These are phyloP conservation scores for Brachyptera risi DNA, from an alignment of 2,888 invertebrate species.

Conservation along the genomic window DNA sequence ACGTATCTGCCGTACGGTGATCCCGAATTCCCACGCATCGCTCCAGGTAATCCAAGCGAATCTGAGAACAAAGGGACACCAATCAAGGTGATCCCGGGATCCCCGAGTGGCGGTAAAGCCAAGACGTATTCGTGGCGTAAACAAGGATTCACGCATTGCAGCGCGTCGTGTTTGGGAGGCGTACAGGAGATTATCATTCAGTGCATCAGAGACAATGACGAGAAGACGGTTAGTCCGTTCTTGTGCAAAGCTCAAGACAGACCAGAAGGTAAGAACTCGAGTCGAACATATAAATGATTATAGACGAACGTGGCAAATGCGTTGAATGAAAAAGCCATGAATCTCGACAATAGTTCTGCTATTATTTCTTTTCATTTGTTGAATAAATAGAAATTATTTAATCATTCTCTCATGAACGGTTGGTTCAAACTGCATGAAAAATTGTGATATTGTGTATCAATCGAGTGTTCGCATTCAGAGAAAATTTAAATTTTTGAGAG, in stretches of 20 bases:
- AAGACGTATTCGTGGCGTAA: constrained; percentile 87
- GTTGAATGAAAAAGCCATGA: too few species aligned
- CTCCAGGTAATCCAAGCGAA: neutral
- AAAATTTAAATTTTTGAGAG: too few species aligned
- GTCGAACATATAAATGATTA: too few species aligned
- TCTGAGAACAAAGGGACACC: neutral
- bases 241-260: constrained; percentile 82
- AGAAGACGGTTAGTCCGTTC: constrained; percentile 81
- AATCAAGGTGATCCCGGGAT: constrained; percentile 60
- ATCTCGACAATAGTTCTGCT: too few species aligned
- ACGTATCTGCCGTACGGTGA: constrained; percentile 1
- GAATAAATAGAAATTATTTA: too few species aligned
- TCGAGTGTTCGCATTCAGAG: too few species aligned
- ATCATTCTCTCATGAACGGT: too few species aligned
- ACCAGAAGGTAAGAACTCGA: constrained; percentile 69
- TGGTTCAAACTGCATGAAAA: too few species aligned
- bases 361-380: too few species aligned
- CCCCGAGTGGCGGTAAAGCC: constrained; percentile 50
- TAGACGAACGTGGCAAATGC: too few species aligned
- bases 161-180: constrained; percentile 86
- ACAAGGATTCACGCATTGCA: constrained; percentile 88
- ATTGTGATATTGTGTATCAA: too few species aligned
- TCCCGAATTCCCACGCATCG: neutral
- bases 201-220: constrained; percentile 82
- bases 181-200: constrained; percentile 80